Percentiles rank a stretch among this genome's conserved stretches.
Evolutionary conservation across 1,140 invertebrate genomes (phyloP).

Genomic region (Diprion similis): DNA sequence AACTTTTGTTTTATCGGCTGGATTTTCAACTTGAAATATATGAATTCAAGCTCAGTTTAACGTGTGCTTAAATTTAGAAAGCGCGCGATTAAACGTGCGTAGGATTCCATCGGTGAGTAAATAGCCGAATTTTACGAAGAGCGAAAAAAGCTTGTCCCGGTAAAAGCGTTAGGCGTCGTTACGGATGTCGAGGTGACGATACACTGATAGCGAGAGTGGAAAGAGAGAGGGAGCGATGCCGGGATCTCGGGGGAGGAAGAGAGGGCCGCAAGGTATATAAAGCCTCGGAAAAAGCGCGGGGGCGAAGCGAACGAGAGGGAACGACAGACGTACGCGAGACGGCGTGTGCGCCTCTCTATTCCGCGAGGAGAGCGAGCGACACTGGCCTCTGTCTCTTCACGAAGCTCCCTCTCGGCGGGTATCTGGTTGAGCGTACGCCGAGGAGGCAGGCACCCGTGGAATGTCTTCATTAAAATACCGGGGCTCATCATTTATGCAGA

Average conservation of each 20-base stretch:
- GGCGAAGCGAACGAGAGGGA: background rate
- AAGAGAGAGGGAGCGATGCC: too few species aligned
- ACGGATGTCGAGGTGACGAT: conserved; percentile 2
- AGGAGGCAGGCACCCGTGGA: conserved; percentile 45
- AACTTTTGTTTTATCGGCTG: background rate
- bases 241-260: too few species aligned
- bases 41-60: too few species aligned
- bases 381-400: conserved; percentile 4
- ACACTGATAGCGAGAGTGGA: background rate
- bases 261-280: too few species aligned
- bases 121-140: conserved; percentile 1
- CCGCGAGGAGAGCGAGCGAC: conserved; percentile 1
- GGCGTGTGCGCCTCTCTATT: background rate
- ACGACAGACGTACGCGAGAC: conserved; percentile 2
- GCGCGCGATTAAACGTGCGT: background rate
- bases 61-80: background rate
- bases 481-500: conserved; percentile 53
- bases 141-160: conserved; percentile 6
- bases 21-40: background rate
- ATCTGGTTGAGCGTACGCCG: conserved; percentile 29
- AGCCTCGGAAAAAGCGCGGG: background rate
- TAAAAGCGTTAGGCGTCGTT: background rate
- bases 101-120: background rate
- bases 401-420: conserved; percentile 8
- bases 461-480: conserved; percentile 55